Evolutionary conservation across 1,140 invertebrate genomes (phyloP).

Genomic region (Heliconius melpomene): DNA sequence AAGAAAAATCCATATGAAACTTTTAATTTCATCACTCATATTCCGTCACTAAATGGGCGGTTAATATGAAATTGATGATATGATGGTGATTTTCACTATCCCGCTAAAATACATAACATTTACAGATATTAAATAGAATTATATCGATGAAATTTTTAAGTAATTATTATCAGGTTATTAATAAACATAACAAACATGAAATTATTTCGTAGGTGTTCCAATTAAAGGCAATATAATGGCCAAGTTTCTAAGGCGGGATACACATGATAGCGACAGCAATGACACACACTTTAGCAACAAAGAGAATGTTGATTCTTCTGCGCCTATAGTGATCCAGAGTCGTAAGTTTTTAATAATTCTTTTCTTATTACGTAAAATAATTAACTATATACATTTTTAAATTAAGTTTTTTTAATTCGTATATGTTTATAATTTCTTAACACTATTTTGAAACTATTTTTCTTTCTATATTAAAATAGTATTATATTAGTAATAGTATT

Average conservation of each 20-base stretch:
- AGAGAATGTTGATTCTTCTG: constrained; percentile 81
- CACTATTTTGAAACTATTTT: not conserved
- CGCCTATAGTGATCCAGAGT: constrained; percentile 85
- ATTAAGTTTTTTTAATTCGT: not conserved
- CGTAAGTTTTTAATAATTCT: constrained; percentile 77
- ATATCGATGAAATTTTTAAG: too few species aligned
- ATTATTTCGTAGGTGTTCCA: constrained; percentile 55
- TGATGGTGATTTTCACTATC: too few species aligned
- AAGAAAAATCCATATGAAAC: too few species aligned
- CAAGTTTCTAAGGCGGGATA: constrained; percentile 68
- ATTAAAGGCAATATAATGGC: constrained; percentile 76
- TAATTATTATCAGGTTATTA: too few species aligned
- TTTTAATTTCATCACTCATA: too few species aligned
- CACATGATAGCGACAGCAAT: constrained; percentile 67
- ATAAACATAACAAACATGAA: not conserved
- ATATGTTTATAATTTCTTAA: not conserved
- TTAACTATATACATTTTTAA: not conserved
- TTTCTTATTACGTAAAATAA: not conserved
- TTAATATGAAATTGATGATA: too few species aligned
- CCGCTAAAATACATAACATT: not conserved
- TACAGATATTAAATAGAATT: not conserved
- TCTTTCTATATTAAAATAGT: not conserved
- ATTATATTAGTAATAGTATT: not conserved
- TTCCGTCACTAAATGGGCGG: too few species aligned
- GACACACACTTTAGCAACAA: constrained; percentile 70